phyloP scores from a whole-genome alignment of 1,140 invertebrate genomes.

The Camponotus pennsylvanicus region DNA sequence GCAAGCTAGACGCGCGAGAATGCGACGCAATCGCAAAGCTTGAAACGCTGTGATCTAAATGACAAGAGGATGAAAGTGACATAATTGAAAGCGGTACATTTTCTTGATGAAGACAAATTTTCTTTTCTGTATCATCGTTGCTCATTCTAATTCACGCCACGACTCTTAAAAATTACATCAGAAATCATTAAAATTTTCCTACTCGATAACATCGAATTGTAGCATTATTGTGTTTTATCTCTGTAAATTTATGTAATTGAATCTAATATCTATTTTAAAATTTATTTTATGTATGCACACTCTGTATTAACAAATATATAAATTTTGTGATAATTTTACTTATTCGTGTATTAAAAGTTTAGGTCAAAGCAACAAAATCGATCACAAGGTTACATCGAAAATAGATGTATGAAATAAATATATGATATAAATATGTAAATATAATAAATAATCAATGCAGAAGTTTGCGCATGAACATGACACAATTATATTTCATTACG shows the following conservation, averaged over 20 bases:
- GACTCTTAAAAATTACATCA: neutral
- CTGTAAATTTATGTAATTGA: neutral
- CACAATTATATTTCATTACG: constrained; percentile 28
- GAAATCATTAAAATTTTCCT: neutral
- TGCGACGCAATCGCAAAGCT: neutral
- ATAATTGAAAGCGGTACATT: constrained; percentile 1
- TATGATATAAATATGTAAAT: neutral
- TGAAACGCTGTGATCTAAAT: constrained; percentile 29
- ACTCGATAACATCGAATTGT: neutral
- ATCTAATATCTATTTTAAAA: neutral
- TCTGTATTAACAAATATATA: neutral
- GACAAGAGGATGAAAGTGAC: constrained; percentile 35
- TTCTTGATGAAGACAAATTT: constrained; percentile 8
- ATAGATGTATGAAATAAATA: neutral
- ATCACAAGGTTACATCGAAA: neutral
- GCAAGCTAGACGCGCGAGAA: constrained; percentile 23
- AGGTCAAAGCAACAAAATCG: no score
- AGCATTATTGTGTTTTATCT: neutral
- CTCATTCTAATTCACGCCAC: neutral
- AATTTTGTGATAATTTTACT: neutral
- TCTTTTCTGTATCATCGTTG: neutral
- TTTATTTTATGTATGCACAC: neutral
- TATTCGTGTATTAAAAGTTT: neutral
- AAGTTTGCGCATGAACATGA: constrained; percentile 20
- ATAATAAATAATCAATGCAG: neutral